Percentiles rank a stretch among this genome's conserved stretches.
Conservation (phyloP, 1,140 invertebrate species). For the Zaprionus gabonicus region DNA sequence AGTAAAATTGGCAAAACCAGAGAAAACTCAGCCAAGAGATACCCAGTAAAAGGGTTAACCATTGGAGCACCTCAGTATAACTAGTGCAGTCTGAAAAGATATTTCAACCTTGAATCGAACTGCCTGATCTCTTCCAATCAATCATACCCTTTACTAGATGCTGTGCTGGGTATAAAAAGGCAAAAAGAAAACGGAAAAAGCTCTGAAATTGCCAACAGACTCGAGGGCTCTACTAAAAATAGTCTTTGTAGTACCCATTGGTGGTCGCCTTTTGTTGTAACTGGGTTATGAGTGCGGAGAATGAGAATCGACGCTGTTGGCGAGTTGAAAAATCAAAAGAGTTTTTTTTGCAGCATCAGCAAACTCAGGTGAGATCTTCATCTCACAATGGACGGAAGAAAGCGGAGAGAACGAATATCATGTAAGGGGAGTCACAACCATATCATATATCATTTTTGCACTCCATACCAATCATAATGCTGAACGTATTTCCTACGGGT, state of each 20-base stretch:
- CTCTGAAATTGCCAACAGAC: constrained; percentile 36
- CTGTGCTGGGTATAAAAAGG: background rate
- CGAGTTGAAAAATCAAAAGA: background rate
- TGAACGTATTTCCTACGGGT: constrained; percentile 21
- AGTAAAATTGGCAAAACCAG: background rate
- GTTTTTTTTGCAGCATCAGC: background rate
- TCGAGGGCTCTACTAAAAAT: constrained; percentile 36
- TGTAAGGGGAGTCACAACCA: background rate
- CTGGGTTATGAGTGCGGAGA: constrained; percentile 43
- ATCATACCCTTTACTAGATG: background rate
- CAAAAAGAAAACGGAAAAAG: constrained; percentile 2
- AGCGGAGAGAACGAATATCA: constrained; percentile 1
- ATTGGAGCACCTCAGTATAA: too few relatives aligned
- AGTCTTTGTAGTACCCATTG: constrained; percentile 29
- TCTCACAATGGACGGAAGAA: background rate
- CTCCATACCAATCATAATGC: background rate
- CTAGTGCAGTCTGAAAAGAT: too few relatives aligned
- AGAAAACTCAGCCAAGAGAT: background rate
- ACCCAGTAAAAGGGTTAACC: background rate
- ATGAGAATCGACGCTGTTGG: background rate
- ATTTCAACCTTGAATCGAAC: too few relatives aligned
- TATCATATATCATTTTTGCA: constrained; percentile 1
- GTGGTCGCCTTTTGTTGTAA: constrained; percentile 37
- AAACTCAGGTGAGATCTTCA: background rate
- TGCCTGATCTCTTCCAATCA: too few relatives aligned